A percentile compares a stretch with the other conserved stretches of the same genome.
phyloP scores from a whole-genome alignment of 2,888 invertebrate species.

The Xestia rhomboidea region DNA sequence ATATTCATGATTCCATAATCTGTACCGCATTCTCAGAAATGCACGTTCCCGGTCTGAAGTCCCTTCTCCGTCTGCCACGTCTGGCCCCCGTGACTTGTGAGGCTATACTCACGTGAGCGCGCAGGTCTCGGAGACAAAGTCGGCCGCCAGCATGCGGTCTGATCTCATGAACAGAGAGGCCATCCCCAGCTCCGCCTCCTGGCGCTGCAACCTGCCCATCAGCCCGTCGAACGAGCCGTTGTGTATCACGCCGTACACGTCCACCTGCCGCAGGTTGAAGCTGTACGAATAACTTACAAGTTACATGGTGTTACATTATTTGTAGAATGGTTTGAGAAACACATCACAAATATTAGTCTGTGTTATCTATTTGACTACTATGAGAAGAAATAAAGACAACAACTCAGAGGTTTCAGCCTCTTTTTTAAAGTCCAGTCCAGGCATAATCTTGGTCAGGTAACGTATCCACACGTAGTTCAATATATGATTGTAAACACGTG shows the following conservation, averaged over 20 bases:
- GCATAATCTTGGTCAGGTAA: background rate
- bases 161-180: conserved; percentile 90
- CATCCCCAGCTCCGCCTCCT: conserved; percentile 88
- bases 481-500: background rate
- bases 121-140: conserved; percentile 90
- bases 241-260: conserved; percentile 88
- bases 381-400: background rate
- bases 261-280: conserved; percentile 79
- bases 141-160: conserved; percentile 88
- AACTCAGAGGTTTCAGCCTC: background rate
- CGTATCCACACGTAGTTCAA: background rate
- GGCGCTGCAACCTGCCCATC: conserved; percentile 90
- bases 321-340: background rate
- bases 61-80: background rate
- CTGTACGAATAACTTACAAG: conserved; percentile 66
- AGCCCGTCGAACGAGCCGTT: conserved; percentile 91
- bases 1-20: background rate
- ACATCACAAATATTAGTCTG: background rate
- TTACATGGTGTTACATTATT: background rate
- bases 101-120: conserved; percentile 74
- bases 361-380: background rate
- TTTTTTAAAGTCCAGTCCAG: too few relatives aligned
- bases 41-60: background rate
- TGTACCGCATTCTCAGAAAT: background rate
- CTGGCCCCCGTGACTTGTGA: background rate